Evolutionary conservation across 2,113 vertebrate species (phyloP).

Genomic region (Cyprinus carpio): DNA sequence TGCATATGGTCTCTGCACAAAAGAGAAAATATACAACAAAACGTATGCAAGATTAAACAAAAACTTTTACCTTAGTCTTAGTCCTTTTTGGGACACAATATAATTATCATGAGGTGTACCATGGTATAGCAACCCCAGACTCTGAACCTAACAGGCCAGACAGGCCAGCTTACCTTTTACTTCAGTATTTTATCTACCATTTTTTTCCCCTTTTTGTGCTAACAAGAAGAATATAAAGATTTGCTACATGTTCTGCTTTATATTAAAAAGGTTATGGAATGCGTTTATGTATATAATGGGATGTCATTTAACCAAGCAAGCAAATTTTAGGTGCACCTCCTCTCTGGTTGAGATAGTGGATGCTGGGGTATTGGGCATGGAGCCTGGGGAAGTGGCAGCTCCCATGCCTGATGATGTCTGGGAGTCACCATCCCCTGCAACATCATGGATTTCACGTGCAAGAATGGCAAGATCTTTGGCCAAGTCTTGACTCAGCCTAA

Average conservation of each 20-base stretch:
- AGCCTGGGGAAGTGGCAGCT: conserved; percentile 59
- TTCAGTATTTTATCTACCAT: not conserved
- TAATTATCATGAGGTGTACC: not conserved
- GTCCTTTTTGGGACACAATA: not conserved
- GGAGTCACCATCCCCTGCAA: conserved; percentile 87
- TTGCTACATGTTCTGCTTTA: not conserved
- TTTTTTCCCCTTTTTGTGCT: not conserved
- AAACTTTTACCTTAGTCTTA: not conserved
- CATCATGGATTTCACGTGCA: conserved; percentile 92
- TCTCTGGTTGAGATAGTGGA: conserved; percentile 90
- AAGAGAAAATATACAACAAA: conserved; percentile 68
- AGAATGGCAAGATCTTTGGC: conserved; percentile 96
- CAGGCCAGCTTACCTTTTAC: not conserved
- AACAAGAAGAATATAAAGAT: not conserved
- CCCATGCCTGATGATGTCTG: conserved; percentile 72
- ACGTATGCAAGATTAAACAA: conserved; percentile 52
- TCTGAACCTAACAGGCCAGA: not conserved
- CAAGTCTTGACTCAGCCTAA: conserved; percentile 93
- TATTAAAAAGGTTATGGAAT: conserved; percentile 9
- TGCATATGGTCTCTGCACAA: conserved; percentile 81
- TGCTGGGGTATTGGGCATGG: conserved; percentile 79
- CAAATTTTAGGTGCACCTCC: conserved; percentile 77
- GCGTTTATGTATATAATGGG: conserved; percentile 19
- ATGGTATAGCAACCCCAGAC: not conserved
- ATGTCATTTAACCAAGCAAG: not conserved